phyloP scores from a whole-genome alignment of 1,140 invertebrate species.

The Delia radicum region DNA sequence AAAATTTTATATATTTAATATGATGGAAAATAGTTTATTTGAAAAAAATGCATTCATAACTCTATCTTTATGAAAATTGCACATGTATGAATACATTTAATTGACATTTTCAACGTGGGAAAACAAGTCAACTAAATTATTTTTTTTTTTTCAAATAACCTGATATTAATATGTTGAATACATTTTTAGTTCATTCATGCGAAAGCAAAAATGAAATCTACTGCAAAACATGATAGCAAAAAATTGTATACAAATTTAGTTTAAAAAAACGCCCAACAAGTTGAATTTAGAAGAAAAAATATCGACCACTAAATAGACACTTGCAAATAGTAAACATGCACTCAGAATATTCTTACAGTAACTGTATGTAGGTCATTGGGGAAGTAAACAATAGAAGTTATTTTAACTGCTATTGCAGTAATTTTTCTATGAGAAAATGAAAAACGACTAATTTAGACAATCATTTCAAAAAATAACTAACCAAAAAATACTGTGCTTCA shows the following conservation, averaged over 20 bases:
- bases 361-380: too few species aligned
- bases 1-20: too few species aligned
- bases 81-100: constrained; percentile 7
- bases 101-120: constrained; percentile 18
- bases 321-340: not conserved
- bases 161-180: not conserved
- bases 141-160: not conserved
- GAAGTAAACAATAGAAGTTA: too few species aligned
- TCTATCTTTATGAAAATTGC: constrained; percentile 14
- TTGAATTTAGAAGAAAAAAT: not conserved
- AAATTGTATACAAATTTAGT: not conserved
- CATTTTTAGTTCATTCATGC: not conserved
- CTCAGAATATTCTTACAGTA: too few species aligned
- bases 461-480: too few species aligned
- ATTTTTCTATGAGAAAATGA: too few species aligned
- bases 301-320: not conserved
- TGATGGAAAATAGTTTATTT: not conserved
- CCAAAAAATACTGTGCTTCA: too few species aligned
- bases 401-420: too few species aligned
- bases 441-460: too few species aligned
- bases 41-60: not conserved
- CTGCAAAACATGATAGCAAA: not conserved
- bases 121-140: constrained; percentile 5
- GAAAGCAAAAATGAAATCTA: not conserved
- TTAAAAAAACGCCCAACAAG: not conserved